Conservation (phyloP, 2,888 invertebrate genomes). For the Pseudococcus viburni region DNA sequence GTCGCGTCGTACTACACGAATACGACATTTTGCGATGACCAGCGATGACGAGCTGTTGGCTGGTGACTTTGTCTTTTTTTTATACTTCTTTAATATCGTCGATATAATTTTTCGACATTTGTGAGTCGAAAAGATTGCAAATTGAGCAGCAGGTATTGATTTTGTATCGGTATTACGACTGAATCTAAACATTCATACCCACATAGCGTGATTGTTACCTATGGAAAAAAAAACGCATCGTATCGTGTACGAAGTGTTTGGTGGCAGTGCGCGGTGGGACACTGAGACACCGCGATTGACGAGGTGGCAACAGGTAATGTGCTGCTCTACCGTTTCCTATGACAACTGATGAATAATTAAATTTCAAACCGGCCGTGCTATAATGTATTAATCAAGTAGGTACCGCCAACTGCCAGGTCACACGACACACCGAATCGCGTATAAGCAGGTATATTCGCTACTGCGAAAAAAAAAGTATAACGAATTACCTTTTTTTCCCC, state of each 20-base stretch:
- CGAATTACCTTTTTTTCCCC: neutral
- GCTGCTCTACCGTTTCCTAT: constrained; percentile 16
- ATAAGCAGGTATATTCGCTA: neutral
- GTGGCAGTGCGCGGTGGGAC: neutral
- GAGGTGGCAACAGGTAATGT: constrained; percentile 37
- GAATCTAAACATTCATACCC: neutral
- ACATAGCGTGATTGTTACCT: constrained; percentile 26
- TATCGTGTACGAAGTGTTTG: neutral
- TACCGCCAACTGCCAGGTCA: constrained; percentile 32
- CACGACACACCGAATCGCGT: neutral
- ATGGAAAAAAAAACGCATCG: neutral
- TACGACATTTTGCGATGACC: neutral
- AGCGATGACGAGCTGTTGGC: neutral
- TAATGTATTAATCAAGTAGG: constrained; percentile 35
- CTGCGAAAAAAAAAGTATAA: constrained; percentile 2
- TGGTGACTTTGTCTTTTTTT: no score
- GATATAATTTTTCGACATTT: neutral
- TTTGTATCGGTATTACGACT: neutral
- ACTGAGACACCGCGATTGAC: neutral
- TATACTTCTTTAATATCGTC: no score
- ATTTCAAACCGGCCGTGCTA: constrained; percentile 37
- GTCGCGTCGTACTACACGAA: neutral
- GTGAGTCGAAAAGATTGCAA: neutral
- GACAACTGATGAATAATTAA: constrained; percentile 47
- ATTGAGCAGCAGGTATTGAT: neutral